Conservation (phyloP, 1,140 invertebrate species). For the Nephila pilipes region DNA sequence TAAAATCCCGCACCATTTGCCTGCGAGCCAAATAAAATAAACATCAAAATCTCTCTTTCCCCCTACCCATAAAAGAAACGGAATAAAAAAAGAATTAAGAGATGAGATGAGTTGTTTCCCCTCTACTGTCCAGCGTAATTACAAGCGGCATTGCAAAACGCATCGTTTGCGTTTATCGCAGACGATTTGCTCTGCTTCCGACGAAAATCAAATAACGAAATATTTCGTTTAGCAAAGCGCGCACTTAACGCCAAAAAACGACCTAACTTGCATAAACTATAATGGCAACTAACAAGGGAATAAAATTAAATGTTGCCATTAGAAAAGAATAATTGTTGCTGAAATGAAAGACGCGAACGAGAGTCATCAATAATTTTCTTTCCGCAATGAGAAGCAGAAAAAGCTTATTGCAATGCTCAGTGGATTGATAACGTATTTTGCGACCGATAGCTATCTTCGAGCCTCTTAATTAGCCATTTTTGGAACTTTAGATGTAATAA, state of each 20-base stretch:
- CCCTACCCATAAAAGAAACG: constrained; percentile 32
- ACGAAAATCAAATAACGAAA: constrained; percentile 50
- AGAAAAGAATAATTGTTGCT: constrained; percentile 50
- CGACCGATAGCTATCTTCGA: constrained; percentile 28
- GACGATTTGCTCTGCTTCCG: constrained; percentile 10
- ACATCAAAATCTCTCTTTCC: constrained; percentile 30
- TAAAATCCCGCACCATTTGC: constrained; percentile 72
- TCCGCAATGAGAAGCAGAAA: background rate
- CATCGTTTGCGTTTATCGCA: constrained; percentile 68
- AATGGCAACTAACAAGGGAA: constrained; percentile 15
- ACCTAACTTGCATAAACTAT: constrained; percentile 38
- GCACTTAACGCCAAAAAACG: background rate
- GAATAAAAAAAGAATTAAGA: constrained; percentile 19
- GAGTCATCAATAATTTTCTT: constrained; percentile 52
- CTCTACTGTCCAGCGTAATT: constrained; percentile 60
- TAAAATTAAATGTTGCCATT: constrained; percentile 61
- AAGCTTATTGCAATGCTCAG: background rate
- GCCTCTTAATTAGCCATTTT: constrained; percentile 10
- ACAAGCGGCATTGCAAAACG: constrained; percentile 35
- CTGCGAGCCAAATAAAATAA: constrained; percentile 62
- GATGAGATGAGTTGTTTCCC: constrained; percentile 68
- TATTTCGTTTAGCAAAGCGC: constrained; percentile 1
- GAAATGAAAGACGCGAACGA: background rate
- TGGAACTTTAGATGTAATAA: background rate
- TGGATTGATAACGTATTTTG: constrained; percentile 41